phyloP scores from a whole-genome alignment of 2,888 invertebrate species.

The Quadriops clusia region DNA sequence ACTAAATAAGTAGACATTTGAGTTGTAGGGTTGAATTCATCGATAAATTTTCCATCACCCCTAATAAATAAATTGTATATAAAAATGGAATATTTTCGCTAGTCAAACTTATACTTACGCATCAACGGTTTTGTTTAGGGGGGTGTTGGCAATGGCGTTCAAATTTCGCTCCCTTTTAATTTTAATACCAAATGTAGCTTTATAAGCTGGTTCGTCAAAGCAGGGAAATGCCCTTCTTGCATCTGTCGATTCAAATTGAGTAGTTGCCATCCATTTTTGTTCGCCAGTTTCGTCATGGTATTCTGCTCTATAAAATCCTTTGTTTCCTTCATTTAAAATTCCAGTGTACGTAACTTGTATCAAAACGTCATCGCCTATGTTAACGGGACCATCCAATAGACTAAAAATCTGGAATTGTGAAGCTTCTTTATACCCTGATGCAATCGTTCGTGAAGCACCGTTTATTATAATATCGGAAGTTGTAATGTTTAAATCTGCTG shows the following conservation, averaged over 20 bases:
- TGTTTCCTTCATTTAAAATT: background rate
- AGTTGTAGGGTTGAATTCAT: no score
- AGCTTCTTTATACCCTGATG: no score
- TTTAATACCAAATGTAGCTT: slow-evolving; percentile 32
- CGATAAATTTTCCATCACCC: no score
- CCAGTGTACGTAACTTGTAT: slow-evolving; percentile 7
- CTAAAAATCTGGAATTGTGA: no score
- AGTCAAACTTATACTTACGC: slow-evolving; percentile 31
- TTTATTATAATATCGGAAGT: no score
- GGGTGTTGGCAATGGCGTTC: slow-evolving; percentile 25
- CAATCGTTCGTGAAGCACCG: no score
- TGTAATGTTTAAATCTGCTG: slow-evolving; percentile 3
- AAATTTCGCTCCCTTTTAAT: slow-evolving; percentile 24
- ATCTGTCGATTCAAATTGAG: slow-evolving; percentile 21
- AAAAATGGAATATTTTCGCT: no score
- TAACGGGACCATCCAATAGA: background rate
- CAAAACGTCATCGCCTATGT: background rate
- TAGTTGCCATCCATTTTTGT: slow-evolving; percentile 10
- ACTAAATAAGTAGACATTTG: slow-evolving; percentile 68
- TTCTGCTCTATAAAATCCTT: slow-evolving; percentile 11
- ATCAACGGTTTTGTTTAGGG: slow-evolving; percentile 38
- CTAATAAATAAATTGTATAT: no score
- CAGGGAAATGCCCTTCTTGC: slow-evolving; percentile 58
- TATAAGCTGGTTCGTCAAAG: slow-evolving; percentile 50
- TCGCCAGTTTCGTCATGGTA: slow-evolving; percentile 9